phyloP scores from a whole-genome alignment of 2,797 vertebrate species.

The Arctocebus calabarensis region DNA sequence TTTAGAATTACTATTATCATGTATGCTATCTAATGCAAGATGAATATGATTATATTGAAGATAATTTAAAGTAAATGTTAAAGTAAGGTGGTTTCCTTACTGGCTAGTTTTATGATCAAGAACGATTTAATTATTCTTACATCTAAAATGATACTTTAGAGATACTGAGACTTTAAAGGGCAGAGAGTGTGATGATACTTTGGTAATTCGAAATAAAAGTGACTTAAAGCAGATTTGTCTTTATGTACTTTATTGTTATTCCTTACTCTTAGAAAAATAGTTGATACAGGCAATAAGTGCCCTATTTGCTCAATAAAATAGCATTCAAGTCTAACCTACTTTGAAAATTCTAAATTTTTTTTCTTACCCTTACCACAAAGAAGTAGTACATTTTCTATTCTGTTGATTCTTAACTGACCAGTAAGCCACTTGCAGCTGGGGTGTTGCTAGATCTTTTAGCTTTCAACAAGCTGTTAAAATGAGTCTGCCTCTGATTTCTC shows the following conservation, averaged over 20 bases:
- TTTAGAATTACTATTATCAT: constrained; percentile 32
- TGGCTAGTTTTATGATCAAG: constrained; percentile 31
- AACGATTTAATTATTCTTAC: constrained; percentile 30
- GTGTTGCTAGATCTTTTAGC: neutral
- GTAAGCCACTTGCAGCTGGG: neutral
- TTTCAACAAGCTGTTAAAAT: constrained; percentile 45
- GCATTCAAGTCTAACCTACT: neutral
- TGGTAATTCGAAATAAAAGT: constrained; percentile 48
- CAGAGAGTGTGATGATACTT: neutral
- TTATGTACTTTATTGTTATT: constrained; percentile 43
- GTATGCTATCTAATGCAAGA: neutral
- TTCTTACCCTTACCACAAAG: constrained; percentile 10
- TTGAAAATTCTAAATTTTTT: constrained; percentile 13
- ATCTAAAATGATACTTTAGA: constrained; percentile 48
- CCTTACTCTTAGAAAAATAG: constrained; percentile 25
- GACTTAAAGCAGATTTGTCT: neutral
- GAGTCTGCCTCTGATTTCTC: constrained; percentile 11
- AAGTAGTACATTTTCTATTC: constrained; percentile 18
- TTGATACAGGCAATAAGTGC: neutral
- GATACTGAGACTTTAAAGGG: neutral
- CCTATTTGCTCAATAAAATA: constrained; percentile 57
- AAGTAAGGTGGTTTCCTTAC: constrained; percentile 5
- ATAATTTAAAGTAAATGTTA: constrained; percentile 18
- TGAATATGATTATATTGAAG: constrained; percentile 36
- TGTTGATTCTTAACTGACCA: constrained; percentile 4